Evolutionary conservation across 2,888 invertebrate species (phyloP), one percentile per base, ranked within the genome.

Genomic region (Tetragonula carbonaria): DNA sequence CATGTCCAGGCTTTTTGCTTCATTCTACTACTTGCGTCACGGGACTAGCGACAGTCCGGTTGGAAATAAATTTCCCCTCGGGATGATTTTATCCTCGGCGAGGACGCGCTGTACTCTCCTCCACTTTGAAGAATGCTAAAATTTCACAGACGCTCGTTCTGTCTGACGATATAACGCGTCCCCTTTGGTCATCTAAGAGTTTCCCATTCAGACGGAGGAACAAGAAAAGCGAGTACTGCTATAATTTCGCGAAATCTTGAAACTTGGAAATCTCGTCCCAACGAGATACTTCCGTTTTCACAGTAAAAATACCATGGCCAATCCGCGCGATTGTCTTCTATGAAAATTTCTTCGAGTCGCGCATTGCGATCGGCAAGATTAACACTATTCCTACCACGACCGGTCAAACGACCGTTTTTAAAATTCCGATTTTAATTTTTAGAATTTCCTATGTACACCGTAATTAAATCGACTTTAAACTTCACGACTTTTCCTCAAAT

Each of bases 181-280:
- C 51, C 51, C 33, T 75, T 66, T 53, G 45, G 62, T 74, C 65
- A 45, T 74, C 59, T 77, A 6, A 57, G 79, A 83, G 21, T 85
- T 83, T 79, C 23, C 70, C 73, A 66, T 82, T 77, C 76, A 50
- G 73, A 51, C 21, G 23, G 21, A 71, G 78, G n/a, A 70, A 62
- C 28, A 63, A 23, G 73, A 21, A 50, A 59, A 78, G 74, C 77
- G 82, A 78, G 71, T 57, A 38, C 71, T 23, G 65, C 62, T 75
- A 65, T 72, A 78, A 82, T 79, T 85, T 79, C 70, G 23, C 50
- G 63, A 51, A 65, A 84, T 74, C 70, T 74, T 74, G 73, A 63
- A 74, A 84, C 74, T 72, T 63, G 53, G 66, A 51, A 71, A 28
- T 23, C 11, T n/a, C 55, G 65, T 33, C n/a, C 70, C 57, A 53